Conservation (phyloP, 2,888 invertebrate genomes). For the Microctonus hyperodae region DNA sequence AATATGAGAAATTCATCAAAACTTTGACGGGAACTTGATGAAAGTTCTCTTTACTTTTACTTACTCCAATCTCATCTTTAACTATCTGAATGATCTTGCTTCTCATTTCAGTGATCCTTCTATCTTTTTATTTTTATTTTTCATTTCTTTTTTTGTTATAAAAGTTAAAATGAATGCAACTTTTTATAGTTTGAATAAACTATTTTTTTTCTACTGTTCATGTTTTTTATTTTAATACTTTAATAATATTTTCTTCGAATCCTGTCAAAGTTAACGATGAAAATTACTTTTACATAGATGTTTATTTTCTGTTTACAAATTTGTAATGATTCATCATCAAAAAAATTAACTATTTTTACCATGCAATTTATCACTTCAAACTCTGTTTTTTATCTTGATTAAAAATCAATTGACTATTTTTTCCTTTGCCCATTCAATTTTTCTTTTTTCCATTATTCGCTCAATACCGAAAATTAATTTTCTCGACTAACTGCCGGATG, state of each 20-base stretch:
- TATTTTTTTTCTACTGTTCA: neutral
- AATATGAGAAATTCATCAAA: neutral
- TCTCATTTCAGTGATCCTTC: neutral
- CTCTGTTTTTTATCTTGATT: neutral
- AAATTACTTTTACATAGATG: no score
- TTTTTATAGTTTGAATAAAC: no score
- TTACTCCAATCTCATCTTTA: neutral
- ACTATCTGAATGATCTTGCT: neutral
- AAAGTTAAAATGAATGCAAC: neutral
- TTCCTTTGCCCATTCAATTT: neutral
- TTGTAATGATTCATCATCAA: neutral
- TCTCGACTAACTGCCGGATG: neutral
- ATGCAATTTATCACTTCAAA: neutral
- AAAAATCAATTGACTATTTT: neutral
- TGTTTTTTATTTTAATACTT: neutral
- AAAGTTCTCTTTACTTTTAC: neutral
- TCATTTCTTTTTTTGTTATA: neutral
- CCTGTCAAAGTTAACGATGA: no score
- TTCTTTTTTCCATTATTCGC: neutral
- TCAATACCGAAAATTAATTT: slow-evolving; percentile 25
- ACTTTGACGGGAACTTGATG: neutral
- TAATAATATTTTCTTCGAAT: no score
- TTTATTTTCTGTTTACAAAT: no score
- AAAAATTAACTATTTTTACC: neutral
- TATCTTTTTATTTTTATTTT: no score